phyloP scores from a whole-genome alignment of 2,797 vertebrate genomes.

The Petrocephalus schoutedeni region DNA sequence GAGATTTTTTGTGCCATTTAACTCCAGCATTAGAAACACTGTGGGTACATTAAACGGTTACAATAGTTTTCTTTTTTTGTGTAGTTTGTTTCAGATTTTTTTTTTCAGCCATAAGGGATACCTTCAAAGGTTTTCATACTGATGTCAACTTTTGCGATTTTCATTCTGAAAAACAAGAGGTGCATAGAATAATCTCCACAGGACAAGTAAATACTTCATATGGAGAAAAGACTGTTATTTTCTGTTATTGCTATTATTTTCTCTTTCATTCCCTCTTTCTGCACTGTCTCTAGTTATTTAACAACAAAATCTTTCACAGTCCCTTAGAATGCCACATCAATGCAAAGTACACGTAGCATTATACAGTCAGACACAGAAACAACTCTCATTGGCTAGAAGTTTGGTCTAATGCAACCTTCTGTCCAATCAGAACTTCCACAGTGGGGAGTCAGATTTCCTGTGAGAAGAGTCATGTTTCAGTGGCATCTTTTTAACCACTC shows the following conservation, averaged over 20 bases:
- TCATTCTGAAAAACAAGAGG: slow-evolving; percentile 75
- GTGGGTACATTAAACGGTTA: neutral
- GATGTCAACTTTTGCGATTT: slow-evolving; percentile 68
- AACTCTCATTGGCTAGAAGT: slow-evolving; percentile 28
- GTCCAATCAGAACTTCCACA: slow-evolving; percentile 40
- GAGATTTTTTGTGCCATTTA: neutral
- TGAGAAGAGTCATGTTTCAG: slow-evolving; percentile 14
- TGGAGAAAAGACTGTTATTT: neutral
- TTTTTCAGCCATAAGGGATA: slow-evolving; percentile 44
- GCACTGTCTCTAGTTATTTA: neutral
- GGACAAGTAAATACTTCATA: slow-evolving; percentile 35
- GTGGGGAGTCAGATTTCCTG: slow-evolving; percentile 26
- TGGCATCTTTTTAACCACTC: slow-evolving; percentile 10
- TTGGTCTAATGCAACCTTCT: neutral
- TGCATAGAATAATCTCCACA: slow-evolving; percentile 62
- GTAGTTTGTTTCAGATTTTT: neutral
- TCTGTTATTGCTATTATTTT: neutral
- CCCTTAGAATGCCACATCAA: neutral
- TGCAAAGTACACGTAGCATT: neutral
- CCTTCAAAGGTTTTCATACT: slow-evolving; percentile 65
- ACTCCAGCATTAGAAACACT: neutral
- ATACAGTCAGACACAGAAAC: slow-evolving; percentile 4
- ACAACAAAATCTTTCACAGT: neutral
- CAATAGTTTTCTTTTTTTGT: neutral
- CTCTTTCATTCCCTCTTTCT: neutral